These are phyloP conservation scores for Sphyrna mokarran DNA, from an alignment of 2,113 vertebrate species.

Conservation along the genomic window DNA sequence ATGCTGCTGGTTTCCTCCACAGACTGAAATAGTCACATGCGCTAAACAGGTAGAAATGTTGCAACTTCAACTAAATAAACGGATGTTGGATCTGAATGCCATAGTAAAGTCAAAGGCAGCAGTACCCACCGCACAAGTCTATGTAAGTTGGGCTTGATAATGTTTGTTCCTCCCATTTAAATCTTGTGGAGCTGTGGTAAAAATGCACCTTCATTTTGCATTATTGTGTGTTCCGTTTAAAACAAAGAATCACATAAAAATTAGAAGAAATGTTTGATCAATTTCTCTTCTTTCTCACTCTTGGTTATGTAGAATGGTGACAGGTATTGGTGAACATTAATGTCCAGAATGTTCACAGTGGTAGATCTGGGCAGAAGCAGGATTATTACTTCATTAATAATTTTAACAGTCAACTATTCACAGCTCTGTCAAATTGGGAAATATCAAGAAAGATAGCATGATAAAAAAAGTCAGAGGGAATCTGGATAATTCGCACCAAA, in stretches of 20 bases:
- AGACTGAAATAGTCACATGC: constrained; percentile 70
- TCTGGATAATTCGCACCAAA: not conserved
- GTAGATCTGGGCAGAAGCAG: not conserved
- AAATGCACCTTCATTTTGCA: not conserved
- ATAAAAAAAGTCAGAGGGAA: not conserved
- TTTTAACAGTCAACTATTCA: not conserved
- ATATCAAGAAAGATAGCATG: not conserved
- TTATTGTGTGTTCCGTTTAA: not conserved
- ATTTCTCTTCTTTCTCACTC: not conserved
- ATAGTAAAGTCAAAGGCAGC: constrained; percentile 60
- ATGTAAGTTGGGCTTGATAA: constrained; percentile 64
- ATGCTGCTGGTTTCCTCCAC: constrained; percentile 36
- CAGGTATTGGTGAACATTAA: not conserved
- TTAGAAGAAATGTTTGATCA: not conserved
- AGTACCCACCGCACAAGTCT: constrained; percentile 68
- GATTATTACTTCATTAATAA: not conserved
- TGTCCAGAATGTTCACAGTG: not conserved
- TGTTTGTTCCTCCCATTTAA: not conserved
- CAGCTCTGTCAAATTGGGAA: not conserved
- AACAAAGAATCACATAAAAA: not conserved
- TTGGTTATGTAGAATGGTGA: not conserved
- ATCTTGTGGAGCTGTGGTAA: not conserved
- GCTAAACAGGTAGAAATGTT: constrained; percentile 61
- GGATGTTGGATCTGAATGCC: constrained; percentile 61
- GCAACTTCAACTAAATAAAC: constrained; percentile 55